Conservation (phyloP, 2,113 vertebrate genomes). For the Nothobranchius furzeri region DNA sequence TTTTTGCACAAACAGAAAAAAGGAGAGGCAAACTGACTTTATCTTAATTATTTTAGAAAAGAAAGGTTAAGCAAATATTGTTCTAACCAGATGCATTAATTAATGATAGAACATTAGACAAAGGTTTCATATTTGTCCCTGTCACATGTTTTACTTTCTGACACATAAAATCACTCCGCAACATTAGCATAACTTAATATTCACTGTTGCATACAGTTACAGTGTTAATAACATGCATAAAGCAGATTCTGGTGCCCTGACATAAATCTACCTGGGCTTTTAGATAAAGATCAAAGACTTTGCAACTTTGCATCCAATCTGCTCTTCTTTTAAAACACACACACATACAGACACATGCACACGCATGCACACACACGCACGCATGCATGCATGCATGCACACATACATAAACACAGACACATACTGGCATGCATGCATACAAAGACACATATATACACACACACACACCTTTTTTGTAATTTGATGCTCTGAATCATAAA, state of each 20-base stretch:
- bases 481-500: conserved; percentile 4
- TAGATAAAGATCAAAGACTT: conserved; percentile 58
- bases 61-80: not conserved
- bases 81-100: not conserved
- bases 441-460: not conserved
- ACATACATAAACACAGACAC: not conserved
- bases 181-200: conserved; percentile 28
- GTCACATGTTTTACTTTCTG: not conserved
- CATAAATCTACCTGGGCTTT: conserved; percentile 46
- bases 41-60: too few species aligned
- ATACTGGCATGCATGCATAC: too few species aligned
- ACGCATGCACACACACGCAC: not conserved
- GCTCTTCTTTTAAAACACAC: not conserved
- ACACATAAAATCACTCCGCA: conserved; percentile 17
- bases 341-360: not conserved
- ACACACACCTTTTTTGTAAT: conserved; percentile 2
- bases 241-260: conserved; percentile 33
- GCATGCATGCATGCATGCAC: not conserved
- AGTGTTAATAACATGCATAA: conserved; percentile 36
- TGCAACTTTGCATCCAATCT: conserved; percentile 26
- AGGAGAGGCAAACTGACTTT: too few species aligned
- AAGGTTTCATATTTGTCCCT: not conserved
- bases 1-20: too few species aligned
- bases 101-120: not conserved
- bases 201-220: conserved; percentile 11